Conservation (phyloP, 2,113 vertebrate genomes). For the Halcyon malimbica region DNA sequence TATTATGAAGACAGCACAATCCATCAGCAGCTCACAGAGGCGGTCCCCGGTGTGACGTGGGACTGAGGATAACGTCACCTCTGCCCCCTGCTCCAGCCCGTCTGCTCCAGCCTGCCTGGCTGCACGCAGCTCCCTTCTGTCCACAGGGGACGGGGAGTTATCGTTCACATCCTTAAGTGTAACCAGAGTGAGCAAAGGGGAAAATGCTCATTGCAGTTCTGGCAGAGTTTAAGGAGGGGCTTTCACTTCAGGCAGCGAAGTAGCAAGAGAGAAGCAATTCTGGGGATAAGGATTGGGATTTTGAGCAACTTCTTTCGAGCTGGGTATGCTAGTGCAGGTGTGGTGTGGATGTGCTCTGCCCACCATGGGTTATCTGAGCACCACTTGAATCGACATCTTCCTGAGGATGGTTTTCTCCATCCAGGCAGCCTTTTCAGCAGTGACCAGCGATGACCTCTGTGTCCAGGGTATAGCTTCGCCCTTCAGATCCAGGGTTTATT, state of each 20-base stretch:
- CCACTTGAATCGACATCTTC: neutral
- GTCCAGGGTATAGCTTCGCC: neutral
- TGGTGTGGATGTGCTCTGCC: neutral
- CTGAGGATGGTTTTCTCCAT: neutral
- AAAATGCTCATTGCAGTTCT: neutral
- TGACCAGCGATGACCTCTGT: neutral
- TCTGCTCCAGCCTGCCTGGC: neutral
- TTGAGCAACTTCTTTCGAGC: neutral
- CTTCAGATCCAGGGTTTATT: neutral
- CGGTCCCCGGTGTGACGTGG: neutral
- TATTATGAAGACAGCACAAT: constrained; percentile 38
- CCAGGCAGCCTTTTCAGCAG: neutral
- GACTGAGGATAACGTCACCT: constrained; percentile 1
- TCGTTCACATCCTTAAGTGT: neutral
- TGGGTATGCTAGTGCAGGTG: neutral
- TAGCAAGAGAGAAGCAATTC: neutral
- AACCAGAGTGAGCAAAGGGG: neutral
- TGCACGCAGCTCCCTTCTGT: neutral
- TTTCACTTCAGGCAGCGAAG: neutral
- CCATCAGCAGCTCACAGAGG: constrained; percentile 28
- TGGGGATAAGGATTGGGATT: neutral
- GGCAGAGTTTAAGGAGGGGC: neutral
- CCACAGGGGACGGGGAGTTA: accelerated
- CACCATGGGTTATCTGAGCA: neutral
- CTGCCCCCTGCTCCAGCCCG: neutral